Conservation (phyloP, 2,113 vertebrate genomes). For the Ia io region DNA sequence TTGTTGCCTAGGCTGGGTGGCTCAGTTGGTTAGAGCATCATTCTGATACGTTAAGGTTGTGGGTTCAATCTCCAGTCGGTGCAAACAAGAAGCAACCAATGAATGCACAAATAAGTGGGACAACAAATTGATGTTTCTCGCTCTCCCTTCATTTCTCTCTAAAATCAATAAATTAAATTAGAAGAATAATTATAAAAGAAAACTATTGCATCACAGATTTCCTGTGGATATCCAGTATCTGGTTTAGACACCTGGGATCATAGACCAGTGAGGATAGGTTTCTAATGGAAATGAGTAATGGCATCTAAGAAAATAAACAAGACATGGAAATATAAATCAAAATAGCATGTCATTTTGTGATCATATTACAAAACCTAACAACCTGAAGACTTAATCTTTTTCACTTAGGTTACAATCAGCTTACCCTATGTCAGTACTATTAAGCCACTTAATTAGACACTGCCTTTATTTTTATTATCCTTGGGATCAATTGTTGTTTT, state of each 20-base stretch:
- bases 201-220: background rate
- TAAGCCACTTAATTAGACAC: background rate
- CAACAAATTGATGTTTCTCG: background rate
- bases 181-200: background rate
- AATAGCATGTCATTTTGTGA: background rate
- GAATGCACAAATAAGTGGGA: background rate
- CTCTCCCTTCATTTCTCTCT: background rate
- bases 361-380: background rate
- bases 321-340: background rate
- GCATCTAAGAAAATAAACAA: conserved; percentile 4
- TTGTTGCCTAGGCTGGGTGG: background rate
- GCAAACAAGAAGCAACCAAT: background rate
- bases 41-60: background rate
- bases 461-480: background rate
- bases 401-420: background rate
- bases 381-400: background rate
- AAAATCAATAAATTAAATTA: background rate
- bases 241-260: conserved; percentile 33
- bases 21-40: background rate
- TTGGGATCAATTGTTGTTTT: background rate
- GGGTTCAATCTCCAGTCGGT: background rate
- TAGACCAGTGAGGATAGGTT: conserved; percentile 16
- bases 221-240: background rate
- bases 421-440: background rate
- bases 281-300: conserved; percentile 26